Conservation (phyloP, 2,113 vertebrate species). For the Sander vitreus region DNA sequence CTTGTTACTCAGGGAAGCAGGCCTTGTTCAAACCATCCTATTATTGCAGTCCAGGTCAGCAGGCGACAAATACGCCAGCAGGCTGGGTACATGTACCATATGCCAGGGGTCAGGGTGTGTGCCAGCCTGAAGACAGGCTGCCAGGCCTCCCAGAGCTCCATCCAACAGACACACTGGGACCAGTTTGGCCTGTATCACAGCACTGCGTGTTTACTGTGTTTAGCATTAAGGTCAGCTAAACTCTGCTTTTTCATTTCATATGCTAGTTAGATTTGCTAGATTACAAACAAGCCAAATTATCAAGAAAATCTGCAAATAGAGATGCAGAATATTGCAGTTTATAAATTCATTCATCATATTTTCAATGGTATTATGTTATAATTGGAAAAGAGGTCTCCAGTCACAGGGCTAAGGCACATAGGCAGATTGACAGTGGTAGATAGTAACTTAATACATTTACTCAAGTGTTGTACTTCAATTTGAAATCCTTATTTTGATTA, state of each 20-base stretch:
- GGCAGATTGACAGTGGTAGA: neutral
- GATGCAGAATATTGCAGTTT: neutral
- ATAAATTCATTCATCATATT: neutral
- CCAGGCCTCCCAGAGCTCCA: conserved; percentile 62
- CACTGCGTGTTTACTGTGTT: conserved; percentile 25
- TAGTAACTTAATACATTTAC: neutral
- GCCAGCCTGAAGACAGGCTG: conserved; percentile 68
- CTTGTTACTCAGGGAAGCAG: conserved; percentile 22
- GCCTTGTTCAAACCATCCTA: conserved; percentile 34
- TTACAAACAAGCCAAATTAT: conserved; percentile 2
- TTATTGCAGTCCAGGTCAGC: conserved; percentile 60
- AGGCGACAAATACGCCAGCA: conserved; percentile 70
- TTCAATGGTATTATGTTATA: too few species aligned
- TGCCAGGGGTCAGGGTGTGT: conserved; percentile 74
- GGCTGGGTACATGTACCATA: conserved; percentile 75
- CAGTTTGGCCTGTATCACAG: conserved; percentile 25
- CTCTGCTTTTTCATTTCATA: conserved; percentile 9
- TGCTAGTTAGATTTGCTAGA: conserved; percentile 8
- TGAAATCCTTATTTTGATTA: too few species aligned
- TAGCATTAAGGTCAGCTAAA: conserved; percentile 23
- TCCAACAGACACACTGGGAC: conserved; percentile 57
- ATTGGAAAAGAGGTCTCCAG: neutral
- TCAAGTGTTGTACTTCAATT: neutral
- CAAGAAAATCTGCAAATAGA: neutral
- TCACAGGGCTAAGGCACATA: neutral